phyloP scores from a whole-genome alignment of 2,113 vertebrate genomes.

The Amphiprion percula region DNA sequence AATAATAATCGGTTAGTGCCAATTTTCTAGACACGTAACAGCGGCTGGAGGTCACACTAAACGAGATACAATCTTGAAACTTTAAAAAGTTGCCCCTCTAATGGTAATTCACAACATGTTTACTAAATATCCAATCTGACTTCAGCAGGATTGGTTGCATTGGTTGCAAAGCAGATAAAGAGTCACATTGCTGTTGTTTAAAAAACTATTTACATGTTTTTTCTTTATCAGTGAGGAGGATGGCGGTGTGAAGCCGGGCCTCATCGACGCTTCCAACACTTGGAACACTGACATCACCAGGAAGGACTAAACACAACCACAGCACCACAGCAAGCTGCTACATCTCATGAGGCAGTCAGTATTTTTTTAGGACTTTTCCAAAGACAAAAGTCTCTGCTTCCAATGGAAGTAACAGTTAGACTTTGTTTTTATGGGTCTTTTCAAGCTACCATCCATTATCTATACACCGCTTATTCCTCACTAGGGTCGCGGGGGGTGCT shows the following conservation, averaged over 20 bases:
- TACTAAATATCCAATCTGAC: no score
- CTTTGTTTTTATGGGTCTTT: constrained; percentile 23
- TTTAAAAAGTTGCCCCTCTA: no score
- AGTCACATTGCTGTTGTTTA: neutral
- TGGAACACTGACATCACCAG: neutral
- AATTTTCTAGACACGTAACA: no score
- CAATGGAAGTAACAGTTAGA: constrained; percentile 32
- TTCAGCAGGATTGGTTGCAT: no score
- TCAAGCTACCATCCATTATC: constrained; percentile 4
- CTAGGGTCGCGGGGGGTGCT: no score
- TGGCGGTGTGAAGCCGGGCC: neutral
- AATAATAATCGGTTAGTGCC: no score
- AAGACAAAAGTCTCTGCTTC: constrained; percentile 27
- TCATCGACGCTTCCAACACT: constrained; percentile 3
- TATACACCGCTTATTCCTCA: no score
- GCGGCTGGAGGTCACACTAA: no score
- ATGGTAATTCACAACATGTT: no score
- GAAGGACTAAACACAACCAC: constrained; percentile 9
- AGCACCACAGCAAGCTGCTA: no score
- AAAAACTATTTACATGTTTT: neutral
- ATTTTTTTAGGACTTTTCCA: constrained; percentile 9
- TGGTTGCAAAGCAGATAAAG: no score
- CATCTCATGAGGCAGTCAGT: neutral
- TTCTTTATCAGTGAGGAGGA: constrained; percentile 36
- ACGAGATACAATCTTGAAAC: no score